These are phyloP conservation scores for Achatina immaculata DNA, from an alignment of 1,140 invertebrate species.

Conservation along the genomic window DNA sequence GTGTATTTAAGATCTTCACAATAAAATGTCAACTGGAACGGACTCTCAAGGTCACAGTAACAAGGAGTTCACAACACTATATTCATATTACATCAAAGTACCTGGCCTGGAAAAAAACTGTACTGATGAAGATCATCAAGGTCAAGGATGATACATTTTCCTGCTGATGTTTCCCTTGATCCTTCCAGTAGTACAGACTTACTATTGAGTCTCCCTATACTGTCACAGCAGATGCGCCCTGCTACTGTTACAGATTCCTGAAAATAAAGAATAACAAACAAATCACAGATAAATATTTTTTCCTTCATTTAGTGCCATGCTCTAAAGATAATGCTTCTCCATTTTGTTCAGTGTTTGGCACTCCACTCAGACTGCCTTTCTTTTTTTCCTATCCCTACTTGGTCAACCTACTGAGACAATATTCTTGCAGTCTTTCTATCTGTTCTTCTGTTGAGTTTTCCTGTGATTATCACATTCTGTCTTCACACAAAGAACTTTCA, in stretches of 20 bases:
- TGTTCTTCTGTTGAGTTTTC: no score
- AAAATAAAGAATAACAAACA: neutral
- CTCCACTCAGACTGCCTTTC: neutral
- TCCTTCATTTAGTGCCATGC: neutral
- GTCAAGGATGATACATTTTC: conserved; percentile 74
- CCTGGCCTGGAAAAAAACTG: conserved; percentile 87
- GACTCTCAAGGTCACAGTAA: no score
- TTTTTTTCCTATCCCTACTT: neutral
- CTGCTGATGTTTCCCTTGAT: conserved; percentile 71
- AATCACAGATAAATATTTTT: neutral
- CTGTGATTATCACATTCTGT: no score
- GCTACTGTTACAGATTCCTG: conserved; percentile 68
- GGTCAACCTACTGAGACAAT: neutral
- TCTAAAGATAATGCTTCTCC: neutral
- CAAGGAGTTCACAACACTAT: no score
- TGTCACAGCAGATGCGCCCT: conserved; percentile 83
- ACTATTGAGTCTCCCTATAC: conserved; percentile 79
- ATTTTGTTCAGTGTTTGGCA: neutral
- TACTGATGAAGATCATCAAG: conserved; percentile 78
- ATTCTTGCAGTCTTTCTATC: neutral
- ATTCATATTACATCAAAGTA: no score
- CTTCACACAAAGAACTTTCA: no score
- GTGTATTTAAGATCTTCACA: no score
- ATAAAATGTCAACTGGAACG: no score
- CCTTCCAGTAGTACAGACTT: conserved; percentile 81